Base-by-base conservation (phyloP, 2,113 vertebrate genomes). In the Dipodomys spectabilis region DNA sequence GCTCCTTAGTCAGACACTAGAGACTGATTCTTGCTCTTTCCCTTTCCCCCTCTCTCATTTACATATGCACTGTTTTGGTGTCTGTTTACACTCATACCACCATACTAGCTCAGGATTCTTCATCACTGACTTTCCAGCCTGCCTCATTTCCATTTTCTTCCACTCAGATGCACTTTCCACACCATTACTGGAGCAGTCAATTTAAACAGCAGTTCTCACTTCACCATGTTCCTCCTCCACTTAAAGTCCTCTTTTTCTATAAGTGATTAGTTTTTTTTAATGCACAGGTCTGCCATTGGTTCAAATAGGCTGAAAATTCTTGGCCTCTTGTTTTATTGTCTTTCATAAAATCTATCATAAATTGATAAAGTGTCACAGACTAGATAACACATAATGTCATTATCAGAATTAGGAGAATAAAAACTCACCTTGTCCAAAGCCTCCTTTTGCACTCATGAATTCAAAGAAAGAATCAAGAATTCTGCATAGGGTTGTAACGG, bases 381-480 rank as follows among this genome's bases (percentile, higher is more conserved):
- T 65, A 64, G 45, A 6, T 82, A 87, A 74, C 22, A 64, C 32
- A 53, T 1, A 23, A 39, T 45, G 39, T 44, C 23, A 65, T 27
- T 44, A 65, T 25, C 6, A 45, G 53, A 73, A 44, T 27, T 23
- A 22, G 44, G 25, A 39, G 45, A 20, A 57, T 39, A 11, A 45
- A 72, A 88, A 97, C 97, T 97, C 90, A 97, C 92, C 19, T 62
- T 89, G 68, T 75, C 88, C 92, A 57, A 84, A 92, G 57, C 35
- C 92, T 84, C 83, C 95, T 30, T 93, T 94, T 84, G 88, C 83
- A n/a, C 60, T 53, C 84, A 98, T 96, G 82, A 98, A 97, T 71
- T 97, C 93, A 67, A 98, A 96, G 84, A 98, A 96, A 65, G 97
- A 95, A 28, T 95, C 96, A 45, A 98, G 95, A 78, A 98, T 97